Evolutionary conservation across 2,888 invertebrate genomes (phyloP).

Genomic region (Pyrrhia umbra): DNA sequence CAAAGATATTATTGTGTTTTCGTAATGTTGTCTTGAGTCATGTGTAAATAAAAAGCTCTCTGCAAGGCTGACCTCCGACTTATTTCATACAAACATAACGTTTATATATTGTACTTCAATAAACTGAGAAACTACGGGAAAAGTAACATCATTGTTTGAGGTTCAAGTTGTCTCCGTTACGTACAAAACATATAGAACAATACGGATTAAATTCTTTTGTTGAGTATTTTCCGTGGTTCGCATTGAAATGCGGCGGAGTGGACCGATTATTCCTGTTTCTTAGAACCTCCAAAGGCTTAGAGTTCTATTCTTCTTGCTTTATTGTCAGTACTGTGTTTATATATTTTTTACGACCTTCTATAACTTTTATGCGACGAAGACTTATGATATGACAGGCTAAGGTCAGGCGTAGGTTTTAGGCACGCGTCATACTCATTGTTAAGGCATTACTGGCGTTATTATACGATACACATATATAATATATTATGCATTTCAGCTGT

Average conservation of each 20-base stretch:
- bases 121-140: conserved; percentile 10
- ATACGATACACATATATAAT: too few relatives aligned
- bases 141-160: conserved; percentile 25
- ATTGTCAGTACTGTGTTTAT: conserved; percentile 34
- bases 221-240: conserved; percentile 49
- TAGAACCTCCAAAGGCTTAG: conserved; percentile 32
- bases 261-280: conserved; percentile 58
- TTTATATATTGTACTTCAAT: conserved; percentile 8
- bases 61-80: neutral
- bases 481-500: too few relatives aligned
- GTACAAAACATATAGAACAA: conserved; percentile 40
- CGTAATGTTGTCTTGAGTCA: conserved; percentile 13
- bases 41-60: conserved; percentile 14
- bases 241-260: conserved; percentile 60
- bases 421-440: conserved; percentile 4
- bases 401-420: conserved; percentile 22
- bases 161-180: conserved; percentile 22
- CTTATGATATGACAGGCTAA: conserved; percentile 14
- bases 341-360: conserved; percentile 34
- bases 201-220: conserved; percentile 61
- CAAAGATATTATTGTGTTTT: conserved; percentile 25
- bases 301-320: conserved; percentile 53
- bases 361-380: conserved; percentile 20
- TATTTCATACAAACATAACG: neutral
- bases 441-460: too few relatives aligned